Evolutionary conservation across 1,140 invertebrate genomes (phyloP).

Genomic region (Littorina saxatilis): DNA sequence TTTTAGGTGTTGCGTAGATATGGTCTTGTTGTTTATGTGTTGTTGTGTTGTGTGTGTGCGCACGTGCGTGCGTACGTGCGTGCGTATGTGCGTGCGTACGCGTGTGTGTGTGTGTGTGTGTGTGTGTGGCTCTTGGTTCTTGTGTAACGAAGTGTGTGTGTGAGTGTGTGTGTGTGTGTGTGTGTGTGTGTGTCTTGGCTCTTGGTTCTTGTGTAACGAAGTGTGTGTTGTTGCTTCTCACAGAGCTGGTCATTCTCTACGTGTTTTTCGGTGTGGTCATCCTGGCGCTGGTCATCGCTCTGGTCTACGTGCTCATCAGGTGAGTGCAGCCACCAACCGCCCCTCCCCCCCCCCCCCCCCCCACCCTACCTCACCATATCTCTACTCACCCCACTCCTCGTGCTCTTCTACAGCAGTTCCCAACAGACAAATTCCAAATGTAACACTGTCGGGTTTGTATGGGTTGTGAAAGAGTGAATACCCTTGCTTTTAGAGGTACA

Average conservation of each 20-base stretch:
- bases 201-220: too few species aligned
- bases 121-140: neutral
- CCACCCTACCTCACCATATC: too few species aligned
- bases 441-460: too few species aligned
- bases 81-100: neutral
- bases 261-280: conserved; percentile 47
- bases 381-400: neutral
- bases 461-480: too few species aligned
- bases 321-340: neutral
- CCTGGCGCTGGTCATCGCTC: conserved; percentile 39
- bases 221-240: conserved; percentile 11
- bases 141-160: conserved; percentile 14
- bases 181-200: too few species aligned
- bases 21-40: too few species aligned
- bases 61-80: neutral
- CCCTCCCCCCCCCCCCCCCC: too few species aligned
- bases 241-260: conserved; percentile 46
- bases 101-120: neutral
- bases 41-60: too few species aligned
- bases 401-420: too few species aligned
- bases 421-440: too few species aligned
- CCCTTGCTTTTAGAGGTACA: too few species aligned
- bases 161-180: conserved; percentile 6
- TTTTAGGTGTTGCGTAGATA: too few species aligned
- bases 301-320: conserved; percentile 43